Evolutionary conservation across 2,888 invertebrate species (phyloP).

Genomic region (Hesperia comma): DNA sequence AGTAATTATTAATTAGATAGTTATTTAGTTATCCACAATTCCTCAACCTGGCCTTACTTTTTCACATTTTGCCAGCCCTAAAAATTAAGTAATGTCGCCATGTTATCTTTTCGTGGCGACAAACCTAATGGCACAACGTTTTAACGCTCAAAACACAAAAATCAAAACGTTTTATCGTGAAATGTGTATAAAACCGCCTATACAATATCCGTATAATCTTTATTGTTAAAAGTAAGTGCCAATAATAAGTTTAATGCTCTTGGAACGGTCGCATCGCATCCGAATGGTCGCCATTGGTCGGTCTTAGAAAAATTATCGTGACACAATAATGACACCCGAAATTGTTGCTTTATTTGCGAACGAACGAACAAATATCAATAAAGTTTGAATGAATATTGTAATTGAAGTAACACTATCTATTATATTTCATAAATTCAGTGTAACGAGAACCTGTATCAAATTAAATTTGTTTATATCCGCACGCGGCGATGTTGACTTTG

Average conservation of each 20-base stretch:
- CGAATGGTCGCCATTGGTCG: constrained; percentile 58
- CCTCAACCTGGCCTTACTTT: constrained; percentile 48
- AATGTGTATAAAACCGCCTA: constrained; percentile 72
- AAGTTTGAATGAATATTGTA: constrained; percentile 18
- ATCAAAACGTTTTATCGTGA: constrained; percentile 72
- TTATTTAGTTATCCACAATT: constrained; percentile 40
- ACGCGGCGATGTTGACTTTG: not conserved
- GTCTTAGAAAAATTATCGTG: constrained; percentile 60
- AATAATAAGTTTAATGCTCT: constrained; percentile 75
- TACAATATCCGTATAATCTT: constrained; percentile 77
- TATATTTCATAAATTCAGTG: constrained; percentile 23
- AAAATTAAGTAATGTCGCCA: constrained; percentile 54
- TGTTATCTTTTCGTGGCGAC: constrained; percentile 61
- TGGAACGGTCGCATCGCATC: constrained; percentile 53
- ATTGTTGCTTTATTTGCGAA: constrained; percentile 41
- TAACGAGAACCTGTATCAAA: constrained; percentile 24
- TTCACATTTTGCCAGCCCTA: constrained; percentile 48
- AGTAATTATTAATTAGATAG: no score
- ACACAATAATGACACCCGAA: constrained; percentile 51
- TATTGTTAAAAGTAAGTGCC: constrained; percentile 72
- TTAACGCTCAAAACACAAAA: constrained; percentile 73
- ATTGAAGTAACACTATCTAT: constrained; percentile 15
- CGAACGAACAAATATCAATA: constrained; percentile 31
- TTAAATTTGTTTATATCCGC: constrained; percentile 13
- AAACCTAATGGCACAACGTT: constrained; percentile 63